Evolutionary conservation across 2,797 vertebrate genomes (phyloP), one percentile per base, ranked within the genome.

Genomic region (Ibycter americanus): DNA sequence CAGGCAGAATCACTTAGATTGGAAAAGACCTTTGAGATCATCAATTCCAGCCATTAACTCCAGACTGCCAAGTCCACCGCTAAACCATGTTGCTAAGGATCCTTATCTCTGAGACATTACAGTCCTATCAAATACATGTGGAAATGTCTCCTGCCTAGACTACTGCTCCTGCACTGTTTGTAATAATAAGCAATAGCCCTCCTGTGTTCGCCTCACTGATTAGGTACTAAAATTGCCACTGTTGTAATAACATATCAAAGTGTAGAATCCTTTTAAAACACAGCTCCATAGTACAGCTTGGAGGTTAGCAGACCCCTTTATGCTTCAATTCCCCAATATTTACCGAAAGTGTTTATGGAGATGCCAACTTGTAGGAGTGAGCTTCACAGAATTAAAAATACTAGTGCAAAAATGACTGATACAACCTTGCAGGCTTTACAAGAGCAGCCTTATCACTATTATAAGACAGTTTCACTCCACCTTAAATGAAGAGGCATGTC

Each of bases 401-500:
- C 12, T 31, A 32, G 2, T 3, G n/a, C 34, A 68, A 83, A 71
- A 74, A 13, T 7, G 58, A 15, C 31, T 18, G 25, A 16, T 1
- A 17, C 0, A 14, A 42, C 44, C 77, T 14, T 59, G 4, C 27
- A 63, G 44, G 11, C 67, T 79, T 70, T 73, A 16, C 34, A 21
- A 63, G 26, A 80, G 59, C 71, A 85, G 70, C 63, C n/a, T 2
- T 9, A 31, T 25, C 27, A 25, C 58, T 56, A 4, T 6, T 17
- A 3, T 3, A 42, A 71, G 70, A 29, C 32, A 18, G 26, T 44
- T 87, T 84, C 65, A 63, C 62, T 96, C 96, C 91, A 95, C 93
- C 95, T 97, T 95, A 96, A 97, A 68, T 17, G 49, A 42, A 87
- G 54, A 11, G 87, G 72, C 47, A 3, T 15, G 62, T 86, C 79